phyloP scores from a whole-genome alignment of 2,797 vertebrate species.

The Spatula versicolor region DNA sequence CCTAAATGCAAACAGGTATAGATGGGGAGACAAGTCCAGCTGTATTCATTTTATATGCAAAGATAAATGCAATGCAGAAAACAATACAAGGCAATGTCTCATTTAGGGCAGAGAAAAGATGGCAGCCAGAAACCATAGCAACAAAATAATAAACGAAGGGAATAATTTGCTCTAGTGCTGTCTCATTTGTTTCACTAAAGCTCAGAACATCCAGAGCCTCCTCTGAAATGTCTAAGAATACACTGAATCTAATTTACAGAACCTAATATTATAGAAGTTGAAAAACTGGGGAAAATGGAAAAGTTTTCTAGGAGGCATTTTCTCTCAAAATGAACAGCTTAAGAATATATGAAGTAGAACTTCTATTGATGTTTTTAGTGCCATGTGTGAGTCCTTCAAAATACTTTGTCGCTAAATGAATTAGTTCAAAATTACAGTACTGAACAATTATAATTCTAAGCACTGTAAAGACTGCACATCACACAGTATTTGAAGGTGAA shows the following conservation, averaged over 20 bases:
- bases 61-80: slow-evolving; percentile 11
- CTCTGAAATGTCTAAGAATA: not conserved
- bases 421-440: not conserved
- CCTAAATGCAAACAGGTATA: slow-evolving; percentile 48
- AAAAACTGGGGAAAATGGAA: not conserved
- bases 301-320: not conserved
- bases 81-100: not conserved
- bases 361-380: not conserved
- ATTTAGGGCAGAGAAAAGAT: not conserved
- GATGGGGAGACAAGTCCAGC: slow-evolving; percentile 44
- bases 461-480: not conserved
- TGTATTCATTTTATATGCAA: slow-evolving; percentile 71
- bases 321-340: not conserved
- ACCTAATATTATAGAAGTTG: not conserved
- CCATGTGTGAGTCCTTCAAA: not conserved
- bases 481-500: not conserved
- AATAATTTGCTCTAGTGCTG: not conserved
- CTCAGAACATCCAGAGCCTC: not conserved
- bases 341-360: not conserved
- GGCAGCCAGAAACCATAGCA: slow-evolving; percentile 3
- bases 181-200: not conserved
- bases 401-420: not conserved
- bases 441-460: not conserved
- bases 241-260: not conserved
- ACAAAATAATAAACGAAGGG: not conserved